Percentiles rank a stretch among this genome's conserved stretches.
phyloP scores from a whole-genome alignment of 1,140 invertebrate species.

The Eriosoma lanigerum region DNA sequence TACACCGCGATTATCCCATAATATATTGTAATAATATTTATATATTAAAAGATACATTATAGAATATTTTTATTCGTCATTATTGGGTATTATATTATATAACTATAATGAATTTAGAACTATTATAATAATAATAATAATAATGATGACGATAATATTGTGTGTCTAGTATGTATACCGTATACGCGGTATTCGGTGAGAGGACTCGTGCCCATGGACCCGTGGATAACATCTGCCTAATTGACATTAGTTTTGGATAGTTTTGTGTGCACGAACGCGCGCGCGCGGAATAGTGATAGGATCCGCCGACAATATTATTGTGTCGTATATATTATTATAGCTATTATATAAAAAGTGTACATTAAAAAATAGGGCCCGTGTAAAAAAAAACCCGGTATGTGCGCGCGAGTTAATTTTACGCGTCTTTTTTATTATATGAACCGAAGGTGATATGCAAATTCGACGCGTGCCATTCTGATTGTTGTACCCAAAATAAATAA shows the following conservation, averaged over 20 bases:
- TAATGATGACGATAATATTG: neutral
- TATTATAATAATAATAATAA: neutral
- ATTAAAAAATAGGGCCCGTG: neutral
- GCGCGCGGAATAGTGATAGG: slow-evolving; percentile 39
- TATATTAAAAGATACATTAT: too few species aligned
- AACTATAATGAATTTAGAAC: neutral
- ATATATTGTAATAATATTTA: too few species aligned
- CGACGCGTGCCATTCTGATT: slow-evolving; percentile 9
- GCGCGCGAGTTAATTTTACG: neutral
- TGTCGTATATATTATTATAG: neutral
- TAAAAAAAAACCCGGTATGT: neutral
- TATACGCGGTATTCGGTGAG: neutral
- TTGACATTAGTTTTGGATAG: slow-evolving; percentile 38
- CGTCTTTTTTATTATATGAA: neutral
- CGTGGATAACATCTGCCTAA: slow-evolving; percentile 50
- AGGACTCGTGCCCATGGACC: slow-evolving; percentile 47
- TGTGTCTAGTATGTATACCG: neutral
- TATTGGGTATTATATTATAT: neutral
- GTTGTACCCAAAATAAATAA: neutral
- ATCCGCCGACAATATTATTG: neutral
- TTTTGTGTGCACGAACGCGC: neutral
- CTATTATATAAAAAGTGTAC: neutral
- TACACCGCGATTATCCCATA: too few species aligned
- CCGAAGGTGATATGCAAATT: slow-evolving; percentile 41
- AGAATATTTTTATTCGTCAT: too few species aligned